phyloP scores from a whole-genome alignment of 1,140 invertebrate species.

The Drosophila erecta region DNA sequence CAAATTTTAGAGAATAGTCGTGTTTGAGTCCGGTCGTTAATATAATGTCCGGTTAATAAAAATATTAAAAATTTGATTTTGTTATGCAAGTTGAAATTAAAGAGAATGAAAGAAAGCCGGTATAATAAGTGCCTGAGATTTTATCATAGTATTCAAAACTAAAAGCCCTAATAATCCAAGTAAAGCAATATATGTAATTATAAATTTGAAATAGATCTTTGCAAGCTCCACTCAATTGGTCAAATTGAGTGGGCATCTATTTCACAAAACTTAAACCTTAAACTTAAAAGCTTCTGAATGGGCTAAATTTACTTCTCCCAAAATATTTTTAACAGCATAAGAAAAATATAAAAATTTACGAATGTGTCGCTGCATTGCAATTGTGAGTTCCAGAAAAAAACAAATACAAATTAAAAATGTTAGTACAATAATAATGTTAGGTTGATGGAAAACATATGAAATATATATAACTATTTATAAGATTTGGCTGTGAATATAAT shows the following conservation, averaged over 20 bases:
- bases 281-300: background rate
- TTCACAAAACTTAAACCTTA: background rate
- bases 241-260: constrained; percentile 3
- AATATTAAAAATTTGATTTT: background rate
- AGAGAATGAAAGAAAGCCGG: background rate
- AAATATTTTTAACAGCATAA: too few species aligned
- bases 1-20: background rate
- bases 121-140: background rate
- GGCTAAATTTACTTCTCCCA: too few species aligned
- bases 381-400: background rate
- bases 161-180: too few species aligned
- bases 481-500: constrained; percentile 72
- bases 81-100: background rate
- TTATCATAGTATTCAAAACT: background rate
- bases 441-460: constrained; percentile 27
- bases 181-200: too few species aligned
- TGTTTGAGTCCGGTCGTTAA: background rate
- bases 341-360: background rate
- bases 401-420: background rate
- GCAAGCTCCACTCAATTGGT: constrained; percentile 7
- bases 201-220: background rate
- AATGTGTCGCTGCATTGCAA: background rate
- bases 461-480: constrained; percentile 57
- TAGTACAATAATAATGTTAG: constrained; percentile 64
- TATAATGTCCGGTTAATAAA: too few species aligned